Conservation (phyloP, 2,888 invertebrate species). For the Apantesis nais region DNA sequence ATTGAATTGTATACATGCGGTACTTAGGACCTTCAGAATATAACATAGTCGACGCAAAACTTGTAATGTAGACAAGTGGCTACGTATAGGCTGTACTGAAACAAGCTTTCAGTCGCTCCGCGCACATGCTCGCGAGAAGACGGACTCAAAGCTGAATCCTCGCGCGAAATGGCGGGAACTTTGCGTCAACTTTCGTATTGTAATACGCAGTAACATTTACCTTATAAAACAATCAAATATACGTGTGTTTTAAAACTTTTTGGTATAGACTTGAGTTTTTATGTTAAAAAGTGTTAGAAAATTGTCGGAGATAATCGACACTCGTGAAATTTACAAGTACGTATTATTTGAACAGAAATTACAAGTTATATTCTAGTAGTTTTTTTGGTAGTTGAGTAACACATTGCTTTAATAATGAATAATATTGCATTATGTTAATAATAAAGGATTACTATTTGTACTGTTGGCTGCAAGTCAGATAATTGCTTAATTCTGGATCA, state of each 20-base stretch:
- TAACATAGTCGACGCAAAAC: conserved; percentile 61
- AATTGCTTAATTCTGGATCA: neutral
- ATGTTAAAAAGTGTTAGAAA: conserved; percentile 34
- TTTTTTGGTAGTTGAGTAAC: no score
- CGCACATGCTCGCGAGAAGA: conserved; percentile 74
- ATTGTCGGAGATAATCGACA: conserved; percentile 23
- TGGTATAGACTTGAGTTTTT: conserved; percentile 26
- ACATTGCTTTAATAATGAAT: neutral
- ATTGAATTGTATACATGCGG: neutral
- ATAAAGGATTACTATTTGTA: neutral
- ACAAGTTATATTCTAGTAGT: neutral
- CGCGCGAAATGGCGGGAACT: conserved; percentile 74
- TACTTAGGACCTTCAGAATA: conserved; percentile 45
- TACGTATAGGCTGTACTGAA: conserved; percentile 72
- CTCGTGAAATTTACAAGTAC: conserved; percentile 9
- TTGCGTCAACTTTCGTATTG: conserved; percentile 72
- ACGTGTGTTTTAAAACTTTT: conserved; percentile 28
- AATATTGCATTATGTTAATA: neutral
- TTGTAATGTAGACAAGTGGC: conserved; percentile 78
- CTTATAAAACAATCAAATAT: conserved; percentile 23
- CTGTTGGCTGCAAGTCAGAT: neutral
- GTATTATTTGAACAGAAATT: conserved; percentile 1
- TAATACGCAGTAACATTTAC: conserved; percentile 48
- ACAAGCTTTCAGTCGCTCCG: conserved; percentile 78
- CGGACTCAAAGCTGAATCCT: conserved; percentile 54